phyloP scores from a whole-genome alignment of 2,888 invertebrate species.

The Calliopum simillimum region DNA sequence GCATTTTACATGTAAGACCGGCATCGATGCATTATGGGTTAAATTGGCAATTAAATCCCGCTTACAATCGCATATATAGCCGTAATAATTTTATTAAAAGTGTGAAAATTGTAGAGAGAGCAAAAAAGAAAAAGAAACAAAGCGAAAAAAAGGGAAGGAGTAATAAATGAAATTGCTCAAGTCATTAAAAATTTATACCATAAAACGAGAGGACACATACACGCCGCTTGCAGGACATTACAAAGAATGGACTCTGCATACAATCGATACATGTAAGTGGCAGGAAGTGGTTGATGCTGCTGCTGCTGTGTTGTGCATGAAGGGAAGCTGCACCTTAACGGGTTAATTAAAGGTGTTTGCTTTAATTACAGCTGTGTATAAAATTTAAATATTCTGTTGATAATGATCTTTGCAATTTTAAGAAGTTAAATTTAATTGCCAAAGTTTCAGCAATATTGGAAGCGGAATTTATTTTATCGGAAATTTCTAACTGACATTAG shows the following conservation, averaged over 20 bases:
- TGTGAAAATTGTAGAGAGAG: conserved; percentile 38
- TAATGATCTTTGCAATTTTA: too few relatives aligned
- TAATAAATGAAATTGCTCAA: conserved; percentile 27
- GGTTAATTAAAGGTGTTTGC: conserved; percentile 12
- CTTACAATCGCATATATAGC: conserved; percentile 43
- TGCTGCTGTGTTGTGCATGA: neutral
- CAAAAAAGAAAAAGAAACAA: too few relatives aligned
- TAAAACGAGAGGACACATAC: neutral
- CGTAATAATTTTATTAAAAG: conserved; percentile 48
- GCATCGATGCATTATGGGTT: conserved; percentile 44
- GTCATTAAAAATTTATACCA: conserved; percentile 30
- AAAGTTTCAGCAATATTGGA: too few relatives aligned
- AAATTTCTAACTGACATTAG: too few relatives aligned
- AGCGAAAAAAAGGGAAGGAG: conserved; percentile 29
- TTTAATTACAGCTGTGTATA: conserved; percentile 7
- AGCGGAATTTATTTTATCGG: too few relatives aligned
- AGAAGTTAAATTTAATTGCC: too few relatives aligned
- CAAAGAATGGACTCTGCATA: neutral
- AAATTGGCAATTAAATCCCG: conserved; percentile 49
- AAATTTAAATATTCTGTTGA: neutral
- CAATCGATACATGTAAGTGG: neutral
- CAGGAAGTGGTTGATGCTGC: neutral
- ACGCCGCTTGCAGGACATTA: neutral
- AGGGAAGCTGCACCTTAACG: neutral
- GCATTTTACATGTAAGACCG: conserved; percentile 46